phyloP scores from a whole-genome alignment of 2,797 vertebrate species.

The Myotis planiceps region DNA sequence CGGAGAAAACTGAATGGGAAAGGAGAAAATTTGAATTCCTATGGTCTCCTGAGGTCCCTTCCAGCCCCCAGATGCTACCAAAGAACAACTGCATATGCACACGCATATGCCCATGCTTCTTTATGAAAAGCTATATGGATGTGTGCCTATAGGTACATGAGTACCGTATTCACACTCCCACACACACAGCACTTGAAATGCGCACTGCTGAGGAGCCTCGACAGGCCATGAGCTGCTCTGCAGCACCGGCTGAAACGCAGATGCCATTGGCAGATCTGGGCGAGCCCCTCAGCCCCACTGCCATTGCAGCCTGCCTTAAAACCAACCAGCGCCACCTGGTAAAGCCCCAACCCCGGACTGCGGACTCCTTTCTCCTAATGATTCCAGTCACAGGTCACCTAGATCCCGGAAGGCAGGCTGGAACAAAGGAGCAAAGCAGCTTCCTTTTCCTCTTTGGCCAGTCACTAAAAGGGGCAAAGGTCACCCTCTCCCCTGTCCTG shows the following conservation, averaged over 20 bases:
- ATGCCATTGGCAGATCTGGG: background rate
- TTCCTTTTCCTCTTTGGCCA: background rate
- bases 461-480: background rate
- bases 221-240: background rate
- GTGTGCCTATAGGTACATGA: conserved; percentile 27
- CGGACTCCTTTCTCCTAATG: background rate
- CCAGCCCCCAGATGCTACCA: conserved; percentile 51
- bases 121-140: conserved; percentile 32
- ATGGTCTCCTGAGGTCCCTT: conserved; percentile 45
- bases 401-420: background rate
- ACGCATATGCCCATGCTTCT: conserved; percentile 43
- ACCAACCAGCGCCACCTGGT: background rate
- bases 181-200: conserved; percentile 47
- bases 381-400: background rate
- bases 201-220: background rate
- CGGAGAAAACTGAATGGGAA: conserved; percentile 37
- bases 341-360: background rate
- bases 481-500: background rate
- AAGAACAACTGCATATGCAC: conserved; percentile 39
- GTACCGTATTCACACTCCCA: conserved; percentile 43
- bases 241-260: background rate
- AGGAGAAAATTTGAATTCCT: conserved; percentile 29
- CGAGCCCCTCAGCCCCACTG: background rate
- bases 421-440: background rate
- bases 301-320: background rate